phyloP scores from a whole-genome alignment of 2,888 invertebrate species.

The Ormia ochracea region DNA sequence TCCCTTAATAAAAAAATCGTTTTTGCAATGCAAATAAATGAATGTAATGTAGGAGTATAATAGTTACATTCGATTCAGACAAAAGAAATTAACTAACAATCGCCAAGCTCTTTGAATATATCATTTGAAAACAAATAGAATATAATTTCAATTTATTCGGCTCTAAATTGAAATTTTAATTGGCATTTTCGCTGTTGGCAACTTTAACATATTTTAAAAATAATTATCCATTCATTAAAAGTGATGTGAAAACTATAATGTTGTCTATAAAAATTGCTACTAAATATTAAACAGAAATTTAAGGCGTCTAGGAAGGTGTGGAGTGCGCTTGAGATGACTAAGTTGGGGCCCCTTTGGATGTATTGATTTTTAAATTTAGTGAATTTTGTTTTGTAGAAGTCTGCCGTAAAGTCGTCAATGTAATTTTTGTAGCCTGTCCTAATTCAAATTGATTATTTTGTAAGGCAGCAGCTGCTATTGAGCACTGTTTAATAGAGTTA shows the following conservation, averaged over 20 bases:
- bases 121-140: no score
- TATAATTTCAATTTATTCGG: no score
- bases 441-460: conserved; percentile 48
- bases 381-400: conserved; percentile 2
- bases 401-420: conserved; percentile 19
- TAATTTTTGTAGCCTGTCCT: conserved; percentile 7
- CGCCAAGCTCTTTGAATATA: no score
- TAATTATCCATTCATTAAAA: not conserved
- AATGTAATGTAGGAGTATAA: no score
- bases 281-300: conserved; percentile 21
- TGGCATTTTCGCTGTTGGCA: not conserved
- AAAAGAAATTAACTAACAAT: no score
- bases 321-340: conserved; percentile 20
- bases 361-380: conserved; percentile 5
- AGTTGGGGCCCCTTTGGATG: conserved; percentile 18
- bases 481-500: conserved; percentile 34
- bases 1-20: no score
- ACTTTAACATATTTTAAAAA: not conserved
- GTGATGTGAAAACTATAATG: conserved; percentile 9
- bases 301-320: conserved; percentile 21
- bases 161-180: no score
- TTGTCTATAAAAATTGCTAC: conserved; percentile 15
- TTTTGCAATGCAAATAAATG: no score
- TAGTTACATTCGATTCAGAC: no score
- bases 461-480: conserved; percentile 33